Evolutionary conservation across 2,888 invertebrate species (phyloP), one percentile per base, ranked within the genome.

Genomic region (Shargacucullia verbasci): DNA sequence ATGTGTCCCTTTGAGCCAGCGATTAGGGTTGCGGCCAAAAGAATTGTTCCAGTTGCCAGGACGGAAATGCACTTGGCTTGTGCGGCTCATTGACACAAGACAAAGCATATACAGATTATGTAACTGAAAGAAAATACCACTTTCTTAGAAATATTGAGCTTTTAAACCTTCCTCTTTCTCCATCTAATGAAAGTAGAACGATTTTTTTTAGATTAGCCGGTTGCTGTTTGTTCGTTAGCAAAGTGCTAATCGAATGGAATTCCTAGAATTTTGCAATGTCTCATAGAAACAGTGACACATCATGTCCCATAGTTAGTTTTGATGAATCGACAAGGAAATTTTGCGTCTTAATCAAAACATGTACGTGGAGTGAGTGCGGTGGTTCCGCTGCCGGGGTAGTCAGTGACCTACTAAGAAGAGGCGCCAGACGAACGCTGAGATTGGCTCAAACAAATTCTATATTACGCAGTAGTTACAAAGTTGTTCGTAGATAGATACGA

Each of bases 281-380:
- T 62, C 70, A 55, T 40, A 14, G 7, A 31, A 9, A 13, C n/a
- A 45, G 37, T 40, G 39, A 44, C 50, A 46, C 50, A 10, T 33
- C n/a, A n/a, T 58, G 13, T 48, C 35, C 64, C 37, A 27, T n/a
- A n/a, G n/a, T 29, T 4, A 15, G 53, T 54, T 38, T 48, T 48
- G 59, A 71, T 59, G 50, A 59, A 52, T 71, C 65, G 46, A 29
- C 53, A n/a, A 35, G 50, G 66, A 65, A 68, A 65, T 55, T 34
- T 20, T 27, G 39, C 12, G 29, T 35, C n/a, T 43, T 9, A 50
- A 45, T 49, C 48, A 53, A 71, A 57, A 52, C 35, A 46, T 48
- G 25, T 25, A 25, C 12, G 6, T 44, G n/a, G 44, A 43, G 37
- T 11, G 43, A 53, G 20, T 33, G 49, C 33, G 29, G 10, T 33